A percentile compares a stretch with the other conserved stretches of the same genome.
Conservation (phyloP, 2,888 invertebrate genomes). For the Ophion ellenae region DNA sequence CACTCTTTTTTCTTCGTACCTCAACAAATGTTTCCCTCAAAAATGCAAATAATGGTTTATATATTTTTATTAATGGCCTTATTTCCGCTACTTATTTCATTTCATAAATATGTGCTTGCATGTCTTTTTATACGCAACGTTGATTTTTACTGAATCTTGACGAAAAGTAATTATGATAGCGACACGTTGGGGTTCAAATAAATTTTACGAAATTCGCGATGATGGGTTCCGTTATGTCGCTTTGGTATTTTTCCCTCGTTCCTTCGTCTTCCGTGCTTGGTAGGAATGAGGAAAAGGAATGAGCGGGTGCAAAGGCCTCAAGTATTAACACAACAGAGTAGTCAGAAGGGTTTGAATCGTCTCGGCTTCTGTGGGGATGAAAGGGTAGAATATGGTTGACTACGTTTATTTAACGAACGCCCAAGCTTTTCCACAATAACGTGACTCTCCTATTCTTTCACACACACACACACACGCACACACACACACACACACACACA, state of each 20-base stretch:
- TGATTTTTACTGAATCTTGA: too few species aligned
- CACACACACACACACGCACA: too few species aligned
- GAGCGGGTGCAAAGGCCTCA: slow-evolving; percentile 39
- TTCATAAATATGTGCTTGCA: too few species aligned
- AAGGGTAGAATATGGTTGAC: slow-evolving; percentile 56
- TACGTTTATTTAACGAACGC: slow-evolving; percentile 62
- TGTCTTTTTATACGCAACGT: too few species aligned
- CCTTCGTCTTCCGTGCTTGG: not conserved
- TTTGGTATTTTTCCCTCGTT: not conserved
- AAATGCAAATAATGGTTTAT: too few species aligned
- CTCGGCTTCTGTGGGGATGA: slow-evolving; percentile 23
- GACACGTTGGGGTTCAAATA: not conserved
- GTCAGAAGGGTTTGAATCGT: slow-evolving; percentile 49
- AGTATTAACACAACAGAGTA: slow-evolving; percentile 58
- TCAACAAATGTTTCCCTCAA: too few species aligned
- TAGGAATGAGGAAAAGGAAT: slow-evolving; percentile 10
- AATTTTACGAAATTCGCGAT: slow-evolving; percentile 19
- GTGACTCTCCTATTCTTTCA: slow-evolving; percentile 5
- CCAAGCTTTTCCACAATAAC: slow-evolving; percentile 42
- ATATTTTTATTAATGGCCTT: too few species aligned
- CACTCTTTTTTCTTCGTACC: too few species aligned
- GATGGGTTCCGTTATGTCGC: slow-evolving; percentile 9
- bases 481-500: too few species aligned
- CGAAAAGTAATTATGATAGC: too few species aligned
- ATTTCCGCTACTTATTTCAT: too few species aligned